Conservation (phyloP, 2,797 vertebrate species). For the Rhinophrynus dorsalis region DNA sequence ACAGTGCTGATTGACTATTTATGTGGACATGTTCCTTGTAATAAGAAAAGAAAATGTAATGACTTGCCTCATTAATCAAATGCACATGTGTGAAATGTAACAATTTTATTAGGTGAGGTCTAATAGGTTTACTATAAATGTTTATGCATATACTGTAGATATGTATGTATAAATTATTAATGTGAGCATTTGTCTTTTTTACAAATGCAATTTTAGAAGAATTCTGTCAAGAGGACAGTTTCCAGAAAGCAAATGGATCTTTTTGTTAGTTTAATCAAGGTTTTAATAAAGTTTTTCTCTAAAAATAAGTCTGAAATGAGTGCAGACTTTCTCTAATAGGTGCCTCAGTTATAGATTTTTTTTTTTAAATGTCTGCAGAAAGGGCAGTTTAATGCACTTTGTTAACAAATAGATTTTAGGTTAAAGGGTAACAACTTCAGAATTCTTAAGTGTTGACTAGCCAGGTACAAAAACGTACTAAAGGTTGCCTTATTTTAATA, state of each 20-base stretch:
- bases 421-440: slow-evolving; percentile 56
- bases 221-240: slow-evolving; percentile 42
- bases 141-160: slow-evolving; percentile 10
- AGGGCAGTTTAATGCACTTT: slow-evolving; percentile 68
- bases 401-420: slow-evolving; percentile 57
- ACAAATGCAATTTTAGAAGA: slow-evolving; percentile 39
- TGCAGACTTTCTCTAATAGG: slow-evolving; percentile 49
- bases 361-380: slow-evolving; percentile 63
- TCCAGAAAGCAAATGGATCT: slow-evolving; percentile 30
- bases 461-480: slow-evolving; percentile 58
- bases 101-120: slow-evolving; percentile 50
- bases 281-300: slow-evolving; percentile 49
- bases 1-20: neutral
- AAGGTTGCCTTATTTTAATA: slow-evolving; percentile 61
- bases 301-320: slow-evolving; percentile 46
- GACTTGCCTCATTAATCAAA: neutral
- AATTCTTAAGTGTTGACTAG: slow-evolving; percentile 57
- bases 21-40: neutral
- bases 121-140: slow-evolving; percentile 60
- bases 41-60: neutral
- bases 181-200: slow-evolving; percentile 55
- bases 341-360: slow-evolving; percentile 56
- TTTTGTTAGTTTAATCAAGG: slow-evolving; percentile 51
- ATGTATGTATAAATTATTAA: slow-evolving; percentile 58
- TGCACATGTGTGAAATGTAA: neutral